These are phyloP conservation scores for Pterophyllum scalare DNA, from an alignment of 2,113 vertebrate genomes.

Conservation along the genomic window DNA sequence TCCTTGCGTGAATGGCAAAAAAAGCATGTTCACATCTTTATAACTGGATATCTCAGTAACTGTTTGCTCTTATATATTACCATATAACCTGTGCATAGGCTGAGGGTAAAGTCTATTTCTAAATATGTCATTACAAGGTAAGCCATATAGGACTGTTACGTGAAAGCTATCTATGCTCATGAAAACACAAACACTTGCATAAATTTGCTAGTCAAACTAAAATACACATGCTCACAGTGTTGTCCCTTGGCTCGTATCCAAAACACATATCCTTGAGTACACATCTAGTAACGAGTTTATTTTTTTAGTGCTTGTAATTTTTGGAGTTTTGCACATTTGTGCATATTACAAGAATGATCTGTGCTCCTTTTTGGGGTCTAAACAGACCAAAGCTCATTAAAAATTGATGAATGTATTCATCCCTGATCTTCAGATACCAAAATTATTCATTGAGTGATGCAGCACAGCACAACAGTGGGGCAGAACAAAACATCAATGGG, in stretches of 20 bases:
- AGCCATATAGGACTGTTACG: constrained; percentile 13
- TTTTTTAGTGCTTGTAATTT: background rate
- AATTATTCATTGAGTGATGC: background rate
- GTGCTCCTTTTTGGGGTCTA: background rate
- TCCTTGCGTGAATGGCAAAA: background rate
- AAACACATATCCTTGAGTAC: constrained; percentile 4
- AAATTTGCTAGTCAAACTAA: constrained; percentile 78
- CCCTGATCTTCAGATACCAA: background rate
- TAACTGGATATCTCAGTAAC: background rate
- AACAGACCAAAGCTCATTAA: constrained; percentile 1
- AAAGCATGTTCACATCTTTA: background rate
- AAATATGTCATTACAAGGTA: background rate
- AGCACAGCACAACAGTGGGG: background rate
- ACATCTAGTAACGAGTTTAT: background rate
- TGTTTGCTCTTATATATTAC: background rate
- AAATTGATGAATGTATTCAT: background rate
- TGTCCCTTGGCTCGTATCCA: constrained; percentile 19
- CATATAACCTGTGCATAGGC: background rate
- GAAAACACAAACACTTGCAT: constrained; percentile 64
- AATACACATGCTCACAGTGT: constrained; percentile 40
- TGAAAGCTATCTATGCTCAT: constrained; percentile 22
- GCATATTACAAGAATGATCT: background rate
- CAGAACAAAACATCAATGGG: background rate
- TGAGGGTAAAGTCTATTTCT: background rate
- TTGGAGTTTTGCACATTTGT: background rate